These are phyloP conservation scores for Eumacrocentrus americanus DNA, from an alignment of 2,888 invertebrate species.

Conservation along the genomic window DNA sequence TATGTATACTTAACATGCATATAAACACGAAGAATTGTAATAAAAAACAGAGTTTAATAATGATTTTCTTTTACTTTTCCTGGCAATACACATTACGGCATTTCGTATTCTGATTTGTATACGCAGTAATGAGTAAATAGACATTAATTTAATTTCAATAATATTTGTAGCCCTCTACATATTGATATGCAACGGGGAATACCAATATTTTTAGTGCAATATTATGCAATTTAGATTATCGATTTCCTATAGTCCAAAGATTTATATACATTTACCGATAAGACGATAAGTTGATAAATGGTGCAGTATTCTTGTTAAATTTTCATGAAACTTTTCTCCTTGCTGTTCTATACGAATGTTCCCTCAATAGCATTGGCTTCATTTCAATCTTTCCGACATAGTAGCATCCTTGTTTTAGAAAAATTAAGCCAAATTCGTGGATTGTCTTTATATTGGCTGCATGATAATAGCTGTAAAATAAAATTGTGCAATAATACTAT, in stretches of 20 bases:
- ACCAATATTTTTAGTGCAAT: too few species aligned
- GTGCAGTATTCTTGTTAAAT: too few species aligned
- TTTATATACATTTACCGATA: too few species aligned
- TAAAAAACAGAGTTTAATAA: slow-evolving; percentile 25
- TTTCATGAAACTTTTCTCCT: not conserved
- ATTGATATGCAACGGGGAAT: too few species aligned
- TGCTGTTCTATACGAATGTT: not conserved
- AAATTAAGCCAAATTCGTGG: slow-evolving; percentile 53
- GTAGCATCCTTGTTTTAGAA: slow-evolving; percentile 42
- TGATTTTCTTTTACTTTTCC: not conserved
- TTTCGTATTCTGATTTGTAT: not conserved
- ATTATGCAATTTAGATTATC: too few species aligned
- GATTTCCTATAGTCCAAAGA: too few species aligned
- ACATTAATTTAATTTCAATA: too few species aligned
- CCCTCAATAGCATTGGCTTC: slow-evolving; percentile 35
- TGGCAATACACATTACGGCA: slow-evolving; percentile 7
- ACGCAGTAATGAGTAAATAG: too few species aligned
- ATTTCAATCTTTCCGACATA: slow-evolving; percentile 53
- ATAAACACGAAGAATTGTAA: slow-evolving; percentile 24
- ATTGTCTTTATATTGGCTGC: slow-evolving; percentile 49
- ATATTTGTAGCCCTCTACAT: too few species aligned
- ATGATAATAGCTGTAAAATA: slow-evolving; percentile 38
- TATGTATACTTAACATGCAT: slow-evolving; percentile 15
- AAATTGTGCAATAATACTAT: slow-evolving; percentile 2
- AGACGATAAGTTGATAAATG: too few species aligned